These are phyloP conservation scores for Grantiella picta DNA, from an alignment of 2,113 vertebrate species.

Conservation along the genomic window DNA sequence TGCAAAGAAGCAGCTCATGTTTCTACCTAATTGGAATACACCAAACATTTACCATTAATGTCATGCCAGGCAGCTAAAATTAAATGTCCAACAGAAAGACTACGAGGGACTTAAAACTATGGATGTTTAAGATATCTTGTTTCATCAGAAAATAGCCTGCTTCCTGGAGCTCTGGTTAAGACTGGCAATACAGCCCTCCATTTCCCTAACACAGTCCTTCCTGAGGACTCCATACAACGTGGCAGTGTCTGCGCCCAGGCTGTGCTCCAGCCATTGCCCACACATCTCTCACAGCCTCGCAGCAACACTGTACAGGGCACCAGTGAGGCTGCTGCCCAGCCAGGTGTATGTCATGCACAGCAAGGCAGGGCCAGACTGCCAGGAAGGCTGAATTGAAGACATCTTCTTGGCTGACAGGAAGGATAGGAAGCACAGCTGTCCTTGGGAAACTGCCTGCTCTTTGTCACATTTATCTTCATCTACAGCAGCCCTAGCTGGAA, in stretches of 20 bases:
- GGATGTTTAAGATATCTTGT: not conserved
- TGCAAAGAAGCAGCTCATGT: not conserved
- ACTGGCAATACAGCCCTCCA: not conserved
- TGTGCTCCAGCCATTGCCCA: not conserved
- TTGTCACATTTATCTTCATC: not conserved
- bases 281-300: not conserved
- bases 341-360: accelerated
- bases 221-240: not conserved
- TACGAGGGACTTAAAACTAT: not conserved
- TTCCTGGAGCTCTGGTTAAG: not conserved
- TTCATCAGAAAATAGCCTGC: not conserved
- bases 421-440: not conserved
- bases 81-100: not conserved
- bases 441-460: not conserved
- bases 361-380: not conserved
- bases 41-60: not conserved
- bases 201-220: not conserved
- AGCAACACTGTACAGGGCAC: not conserved
- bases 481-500: not conserved
- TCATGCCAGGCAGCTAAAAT: not conserved
- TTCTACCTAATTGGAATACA: not conserved
- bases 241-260: not conserved
- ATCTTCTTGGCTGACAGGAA: not conserved
- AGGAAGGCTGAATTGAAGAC: not conserved
- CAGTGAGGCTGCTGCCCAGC: not conserved